Conservation (phyloP, 2,888 invertebrate species). For the Phorcus lineatus region DNA sequence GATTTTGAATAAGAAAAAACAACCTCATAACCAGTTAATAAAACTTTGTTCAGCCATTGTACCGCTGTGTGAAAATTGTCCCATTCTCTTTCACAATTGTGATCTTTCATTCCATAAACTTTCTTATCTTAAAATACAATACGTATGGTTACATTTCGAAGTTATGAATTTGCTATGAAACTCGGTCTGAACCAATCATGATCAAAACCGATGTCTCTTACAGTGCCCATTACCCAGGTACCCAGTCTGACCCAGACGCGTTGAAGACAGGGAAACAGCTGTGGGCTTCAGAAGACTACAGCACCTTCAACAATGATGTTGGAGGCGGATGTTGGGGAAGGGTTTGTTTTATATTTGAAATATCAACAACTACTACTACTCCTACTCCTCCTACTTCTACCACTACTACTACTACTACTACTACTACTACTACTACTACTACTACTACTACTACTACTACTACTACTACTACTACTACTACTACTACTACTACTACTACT, state of each 20-base stretch:
- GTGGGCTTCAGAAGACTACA: constrained; percentile 76
- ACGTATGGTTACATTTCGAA: no score
- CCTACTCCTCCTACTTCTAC: constrained; percentile 28
- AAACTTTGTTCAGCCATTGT: no score
- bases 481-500: constrained; percentile 30
- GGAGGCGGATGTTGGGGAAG: constrained; percentile 76
- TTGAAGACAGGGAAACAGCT: constrained; percentile 67
- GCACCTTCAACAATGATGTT: constrained; percentile 72
- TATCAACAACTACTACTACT: constrained; percentile 26
- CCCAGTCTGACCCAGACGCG: constrained; percentile 53
- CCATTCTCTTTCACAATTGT: no score
- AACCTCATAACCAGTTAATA: no score
- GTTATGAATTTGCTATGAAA: no score
- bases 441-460: constrained; percentile 31
- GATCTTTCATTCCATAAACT: no score
- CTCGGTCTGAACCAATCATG: no score
- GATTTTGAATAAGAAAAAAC: no score
- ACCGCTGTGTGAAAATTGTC: no score
- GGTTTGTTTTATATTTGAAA: no score
- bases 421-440: constrained; percentile 30
- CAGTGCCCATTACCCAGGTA: constrained; percentile 71
- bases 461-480: constrained; percentile 30
- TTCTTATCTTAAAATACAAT: no score
- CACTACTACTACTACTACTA: no score
- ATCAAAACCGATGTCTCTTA: background rate